Evolutionary conservation across 1,140 invertebrate genomes (phyloP).

Genomic region (Drosophila lacteicornis): DNA sequence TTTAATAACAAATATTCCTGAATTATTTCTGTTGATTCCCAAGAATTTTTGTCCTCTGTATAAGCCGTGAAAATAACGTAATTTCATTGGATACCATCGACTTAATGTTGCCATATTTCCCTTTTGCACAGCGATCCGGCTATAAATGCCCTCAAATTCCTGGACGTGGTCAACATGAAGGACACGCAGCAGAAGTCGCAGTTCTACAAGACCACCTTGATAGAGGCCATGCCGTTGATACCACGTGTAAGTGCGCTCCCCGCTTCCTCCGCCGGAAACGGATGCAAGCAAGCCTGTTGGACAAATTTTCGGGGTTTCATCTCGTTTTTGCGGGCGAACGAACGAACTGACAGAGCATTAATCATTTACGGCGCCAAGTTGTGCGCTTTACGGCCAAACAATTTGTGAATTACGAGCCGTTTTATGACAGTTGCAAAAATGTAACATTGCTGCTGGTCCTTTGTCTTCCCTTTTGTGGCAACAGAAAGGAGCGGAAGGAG

Average conservation of each 20-base stretch:
- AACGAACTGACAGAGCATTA: slow-evolving; percentile 54
- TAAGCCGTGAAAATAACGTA: background rate
- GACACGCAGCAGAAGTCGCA: slow-evolving; percentile 94
- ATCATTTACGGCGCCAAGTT: slow-evolving; percentile 68
- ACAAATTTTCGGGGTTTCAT: slow-evolving; percentile 25
- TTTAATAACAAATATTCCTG: too few relatives aligned
- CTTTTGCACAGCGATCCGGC: slow-evolving; percentile 91
- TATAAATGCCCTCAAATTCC: slow-evolving; percentile 94
- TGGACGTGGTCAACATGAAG: slow-evolving; percentile 97
- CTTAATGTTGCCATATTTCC: slow-evolving; percentile 70
- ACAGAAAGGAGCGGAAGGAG: slow-evolving; percentile 22
- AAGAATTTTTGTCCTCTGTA: background rate
- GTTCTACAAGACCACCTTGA: slow-evolving; percentile 94
- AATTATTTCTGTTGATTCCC: background rate
- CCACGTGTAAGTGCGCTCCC: slow-evolving; percentile 90
- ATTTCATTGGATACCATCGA: slow-evolving; percentile 37
- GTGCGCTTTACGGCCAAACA: slow-evolving; percentile 69
- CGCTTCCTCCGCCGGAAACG: slow-evolving; percentile 36
- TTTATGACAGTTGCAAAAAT: slow-evolving; percentile 69
- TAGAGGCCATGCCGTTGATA: slow-evolving; percentile 94
- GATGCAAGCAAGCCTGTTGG: slow-evolving; percentile 44
- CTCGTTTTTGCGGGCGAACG: slow-evolving; percentile 24
- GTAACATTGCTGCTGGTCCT: slow-evolving; percentile 25
- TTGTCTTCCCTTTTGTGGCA: slow-evolving; percentile 23
- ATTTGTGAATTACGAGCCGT: slow-evolving; percentile 74